Percentiles rank a stretch among this genome's conserved stretches.
phyloP scores from a whole-genome alignment of 2,888 invertebrate genomes.

The Agriotes lineatus region DNA sequence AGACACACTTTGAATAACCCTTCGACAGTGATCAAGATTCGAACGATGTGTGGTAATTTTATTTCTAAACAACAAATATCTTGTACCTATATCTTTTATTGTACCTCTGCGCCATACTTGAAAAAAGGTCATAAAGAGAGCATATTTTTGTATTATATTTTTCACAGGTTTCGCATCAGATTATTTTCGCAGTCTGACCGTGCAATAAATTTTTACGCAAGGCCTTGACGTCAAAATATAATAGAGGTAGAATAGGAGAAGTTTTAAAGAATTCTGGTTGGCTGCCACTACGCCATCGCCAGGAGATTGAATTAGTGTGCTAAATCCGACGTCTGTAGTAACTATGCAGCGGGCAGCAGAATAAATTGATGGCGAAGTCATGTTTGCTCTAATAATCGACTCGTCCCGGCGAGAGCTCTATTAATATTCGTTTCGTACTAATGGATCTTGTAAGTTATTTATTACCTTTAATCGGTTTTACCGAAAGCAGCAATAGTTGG shows the following conservation, averaged over 20 bases:
- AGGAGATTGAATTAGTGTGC: conserved; percentile 13
- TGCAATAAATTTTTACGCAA: too few species aligned
- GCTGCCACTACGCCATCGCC: not conserved
- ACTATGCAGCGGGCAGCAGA: conserved; percentile 20
- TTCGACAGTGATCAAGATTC: too few species aligned
- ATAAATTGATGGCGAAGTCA: conserved; percentile 39
- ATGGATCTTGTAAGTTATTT: conserved; percentile 62
- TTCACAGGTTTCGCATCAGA: too few species aligned
- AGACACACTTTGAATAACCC: too few species aligned
- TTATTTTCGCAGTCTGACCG: too few species aligned
- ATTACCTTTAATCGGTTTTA: conserved; percentile 55
- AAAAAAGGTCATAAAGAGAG: too few species aligned
- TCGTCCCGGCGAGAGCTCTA: conserved; percentile 51
- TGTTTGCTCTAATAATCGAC: conserved; percentile 47
- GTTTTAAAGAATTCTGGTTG: not conserved
- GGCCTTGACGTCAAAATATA: too few species aligned
- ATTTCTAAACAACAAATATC: too few species aligned
- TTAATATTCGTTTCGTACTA: conserved; percentile 62
- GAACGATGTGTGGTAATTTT: too few species aligned
- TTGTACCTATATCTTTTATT: too few species aligned
- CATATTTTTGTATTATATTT: too few species aligned
- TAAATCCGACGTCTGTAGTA: conserved; percentile 14
- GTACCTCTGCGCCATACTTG: too few species aligned
- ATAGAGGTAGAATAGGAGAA: not conserved
- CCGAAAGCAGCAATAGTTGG: conserved; percentile 34